Evolutionary conservation across 2,113 vertebrate species (phyloP).

Genomic region (Martes martes): DNA sequence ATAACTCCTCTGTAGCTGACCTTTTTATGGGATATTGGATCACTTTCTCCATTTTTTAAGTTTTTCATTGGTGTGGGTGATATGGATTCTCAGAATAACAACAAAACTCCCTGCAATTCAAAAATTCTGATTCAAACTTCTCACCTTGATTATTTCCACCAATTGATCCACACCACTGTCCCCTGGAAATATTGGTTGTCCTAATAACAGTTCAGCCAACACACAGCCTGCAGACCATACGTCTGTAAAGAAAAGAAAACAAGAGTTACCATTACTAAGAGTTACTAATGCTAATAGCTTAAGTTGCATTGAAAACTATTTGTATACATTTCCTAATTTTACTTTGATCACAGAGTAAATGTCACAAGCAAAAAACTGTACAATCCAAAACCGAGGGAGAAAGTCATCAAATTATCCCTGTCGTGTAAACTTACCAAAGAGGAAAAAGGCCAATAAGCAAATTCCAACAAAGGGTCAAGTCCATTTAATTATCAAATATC

Average conservation of each 20-base stretch:
- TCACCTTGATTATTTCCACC: slow-evolving; percentile 99
- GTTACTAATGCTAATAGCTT: slow-evolving; percentile 31
- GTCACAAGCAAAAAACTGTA: not conserved
- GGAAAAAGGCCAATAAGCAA: not conserved
- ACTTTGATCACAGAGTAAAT: slow-evolving; percentile 27
- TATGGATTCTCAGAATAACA: not conserved
- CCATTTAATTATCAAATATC: not conserved
- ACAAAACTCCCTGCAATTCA: slow-evolving; percentile 21
- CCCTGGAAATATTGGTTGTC: slow-evolving; percentile 98
- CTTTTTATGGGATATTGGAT: not conserved
- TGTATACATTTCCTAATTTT: slow-evolving; percentile 21
- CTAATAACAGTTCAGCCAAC: slow-evolving; percentile 97
- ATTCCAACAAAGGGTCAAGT: not conserved
- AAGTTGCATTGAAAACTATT: not conserved
- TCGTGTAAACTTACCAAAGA: not conserved
- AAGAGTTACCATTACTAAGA: not conserved
- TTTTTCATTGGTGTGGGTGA: not conserved
- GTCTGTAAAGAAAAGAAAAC: slow-evolving; percentile 82
- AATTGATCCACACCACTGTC: slow-evolving; percentile 99
- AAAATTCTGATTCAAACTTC: slow-evolving; percentile 45
- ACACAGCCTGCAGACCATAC: slow-evolving; percentile 99
- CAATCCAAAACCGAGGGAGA: not conserved
- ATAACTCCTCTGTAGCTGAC: not conserved
- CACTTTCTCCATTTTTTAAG: not conserved
- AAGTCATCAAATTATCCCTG: not conserved